Base-by-base conservation (phyloP, 2,888 invertebrate species). In the Erebia ligea region DNA sequence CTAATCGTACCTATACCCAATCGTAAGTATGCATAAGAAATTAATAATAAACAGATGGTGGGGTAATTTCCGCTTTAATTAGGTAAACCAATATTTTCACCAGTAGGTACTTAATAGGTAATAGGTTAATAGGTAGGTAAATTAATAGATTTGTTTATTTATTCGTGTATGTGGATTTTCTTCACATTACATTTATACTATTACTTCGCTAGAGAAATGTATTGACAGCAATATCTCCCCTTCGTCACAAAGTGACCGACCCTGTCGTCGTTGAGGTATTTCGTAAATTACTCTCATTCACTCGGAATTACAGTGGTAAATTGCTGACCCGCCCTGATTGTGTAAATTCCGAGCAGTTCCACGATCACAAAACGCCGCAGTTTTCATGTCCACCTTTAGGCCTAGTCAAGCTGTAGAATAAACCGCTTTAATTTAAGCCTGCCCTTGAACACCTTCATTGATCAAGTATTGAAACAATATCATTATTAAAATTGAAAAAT, bases 271-370 rank as follows among this genome's bases (percentile, higher is more conserved):
- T 65, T 71, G 71, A 68, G 67, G 67, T 58, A 66, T 57, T 52
- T 19, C 52, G 45, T 62, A 54, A 72, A 72, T 72, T 72, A 67
- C 69, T 63, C 62, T 63, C 62, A 67, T 62, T 73, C 67, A 34
- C 64, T 65, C 11, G 42, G 57, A 57, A 70, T 70, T 73, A 70
- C 65, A 62, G 57, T 50, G 63, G 69, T 67, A 63, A 50, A 70
- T 70, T 66, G 64, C 68, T 54, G 48, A 50, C 68, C 57, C 42
- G 59, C 21, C 17, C 57, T 66, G 65, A 68, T 70, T 70, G 48
- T 62, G 13, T 50, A 42, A 54, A 68, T 70, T 73, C 54, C 63
- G 54, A 21, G 34, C 63, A 62, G 45, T 52, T 48, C 45, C 57
- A 66, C 56, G 42, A 42, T 19, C 19, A n/a, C 59, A 54, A 54